These are phyloP conservation scores for Dermolepida albohirtum DNA, from an alignment of 2,888 invertebrate genomes.

Conservation along the genomic window DNA sequence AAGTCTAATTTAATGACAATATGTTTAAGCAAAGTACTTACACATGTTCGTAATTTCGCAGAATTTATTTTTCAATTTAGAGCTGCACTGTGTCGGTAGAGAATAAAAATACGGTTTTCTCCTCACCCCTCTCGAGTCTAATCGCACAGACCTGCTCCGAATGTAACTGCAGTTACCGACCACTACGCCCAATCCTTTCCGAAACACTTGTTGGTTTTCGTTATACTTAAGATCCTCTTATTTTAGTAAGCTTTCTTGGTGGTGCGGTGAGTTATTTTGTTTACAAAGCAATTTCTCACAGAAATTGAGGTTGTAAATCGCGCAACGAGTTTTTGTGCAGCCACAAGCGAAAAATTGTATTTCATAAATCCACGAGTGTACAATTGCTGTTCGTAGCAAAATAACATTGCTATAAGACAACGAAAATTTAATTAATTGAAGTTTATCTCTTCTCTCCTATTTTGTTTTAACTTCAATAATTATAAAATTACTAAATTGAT, in stretches of 20 bases:
- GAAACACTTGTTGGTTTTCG: slow-evolving; percentile 25
- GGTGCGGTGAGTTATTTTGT: slow-evolving; percentile 8
- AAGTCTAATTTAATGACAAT: slow-evolving; percentile 36
- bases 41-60: slow-evolving; percentile 31
- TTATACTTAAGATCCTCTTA: slow-evolving; percentile 9
- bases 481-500: too few relatives aligned
- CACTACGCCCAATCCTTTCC: slow-evolving; percentile 3
- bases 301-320: slow-evolving; percentile 17
- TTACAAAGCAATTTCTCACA: slow-evolving; percentile 24
- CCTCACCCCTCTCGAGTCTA: slow-evolving; percentile 13
- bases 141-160: slow-evolving; percentile 14
- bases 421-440: neutral
- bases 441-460: too few relatives aligned
- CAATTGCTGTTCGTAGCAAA: neutral
- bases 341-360: slow-evolving; percentile 6
- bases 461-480: too few relatives aligned
- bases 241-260: slow-evolving; percentile 4
- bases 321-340: slow-evolving; percentile 11
- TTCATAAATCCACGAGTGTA: neutral
- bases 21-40: slow-evolving; percentile 9
- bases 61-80: slow-evolving; percentile 37
- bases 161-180: neutral
- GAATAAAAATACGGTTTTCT: slow-evolving; percentile 10
- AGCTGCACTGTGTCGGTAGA: slow-evolving; percentile 7
- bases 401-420: neutral